Base-by-base conservation (phyloP, 2,797 vertebrate species). In the Macropodus opercularis region DNA sequence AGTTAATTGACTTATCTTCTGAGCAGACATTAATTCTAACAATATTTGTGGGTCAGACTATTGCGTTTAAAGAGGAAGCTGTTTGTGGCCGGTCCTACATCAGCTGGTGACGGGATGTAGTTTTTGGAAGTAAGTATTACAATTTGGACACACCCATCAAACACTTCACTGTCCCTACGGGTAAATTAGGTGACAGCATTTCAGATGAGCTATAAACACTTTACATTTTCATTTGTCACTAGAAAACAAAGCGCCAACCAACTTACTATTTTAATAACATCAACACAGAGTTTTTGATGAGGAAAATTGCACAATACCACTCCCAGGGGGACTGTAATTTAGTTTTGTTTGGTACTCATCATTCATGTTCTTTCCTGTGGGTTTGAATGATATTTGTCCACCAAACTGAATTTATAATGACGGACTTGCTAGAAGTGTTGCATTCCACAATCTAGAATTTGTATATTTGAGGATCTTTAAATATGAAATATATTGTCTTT, bases 61-160 rank as follows among this genome's bases (percentile, higher is more conserved):
- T 51, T 35, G 26, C 38, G 31, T 55, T 64, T 77, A 69, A 77
- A 76, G 74, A 77, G 61, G 54, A 51, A 40, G 27, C 15, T 39
- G 56, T 48, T 43, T 31, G 57, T 27, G 56, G 40, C 69, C 26
- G 26, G 41, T 48, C 71, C 65, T 62, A 21, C 14, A 26, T 63
- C 71, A 29, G 42, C 68, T 3, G 76, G 65, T 47, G 43, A 2
- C 47, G 56, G 59, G 63, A 46, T 40, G 64, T 57, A 61, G 27
- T 60, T 65, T 60, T 36, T 2, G 10, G 32, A 13, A 61, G 55
- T 40, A 44, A 71, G 60, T 62, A 49, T 64, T 69, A 69, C 35
- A 53, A 59, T 72, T 65, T 50, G 6, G 14, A 50, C 46, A 24
- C 5, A 23, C 51, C 72, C 51, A 49, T 72, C 68, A 58, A 53